Conservation (phyloP, 1,140 invertebrate species). For the Formica selysi region DNA sequence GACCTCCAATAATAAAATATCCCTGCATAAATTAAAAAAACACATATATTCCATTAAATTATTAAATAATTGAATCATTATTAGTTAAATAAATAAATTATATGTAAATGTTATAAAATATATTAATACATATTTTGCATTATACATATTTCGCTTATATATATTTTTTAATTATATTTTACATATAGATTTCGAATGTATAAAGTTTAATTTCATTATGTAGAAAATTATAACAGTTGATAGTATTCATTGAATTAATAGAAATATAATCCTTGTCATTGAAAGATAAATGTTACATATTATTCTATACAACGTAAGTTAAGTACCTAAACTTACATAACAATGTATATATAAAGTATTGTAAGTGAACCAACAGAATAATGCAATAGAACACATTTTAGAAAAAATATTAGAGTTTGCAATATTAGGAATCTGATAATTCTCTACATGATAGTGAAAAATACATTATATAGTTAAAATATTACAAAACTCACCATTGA, state of each 20-base stretch:
- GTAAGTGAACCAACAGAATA: not conserved
- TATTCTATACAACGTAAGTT: too few species aligned
- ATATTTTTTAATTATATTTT: not conserved
- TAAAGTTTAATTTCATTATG: constrained; percentile 2
- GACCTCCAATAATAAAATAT: constrained; percentile 92
- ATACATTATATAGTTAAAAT: constrained; percentile 16
- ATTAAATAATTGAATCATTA: not conserved
- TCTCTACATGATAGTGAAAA: not conserved
- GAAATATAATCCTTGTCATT: not conserved
- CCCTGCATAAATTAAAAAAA: constrained; percentile 86
- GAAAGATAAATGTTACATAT: not conserved
- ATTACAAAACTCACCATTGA: constrained; percentile 89
- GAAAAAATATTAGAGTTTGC: not conserved
- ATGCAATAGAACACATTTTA: not conserved
- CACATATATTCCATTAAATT: not conserved
- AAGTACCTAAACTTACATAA: not conserved
- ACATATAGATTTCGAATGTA: not conserved
- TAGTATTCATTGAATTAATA: not conserved
- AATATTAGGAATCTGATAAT: not conserved
- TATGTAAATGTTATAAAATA: not conserved
- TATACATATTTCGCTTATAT: not conserved
- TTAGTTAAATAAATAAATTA: not conserved
- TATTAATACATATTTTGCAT: not conserved
- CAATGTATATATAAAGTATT: not conserved
- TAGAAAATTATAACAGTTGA: not conserved